Evolutionary conservation across 2,888 invertebrate genomes (phyloP).

Genomic region (Cremastobaeus sp.): DNA sequence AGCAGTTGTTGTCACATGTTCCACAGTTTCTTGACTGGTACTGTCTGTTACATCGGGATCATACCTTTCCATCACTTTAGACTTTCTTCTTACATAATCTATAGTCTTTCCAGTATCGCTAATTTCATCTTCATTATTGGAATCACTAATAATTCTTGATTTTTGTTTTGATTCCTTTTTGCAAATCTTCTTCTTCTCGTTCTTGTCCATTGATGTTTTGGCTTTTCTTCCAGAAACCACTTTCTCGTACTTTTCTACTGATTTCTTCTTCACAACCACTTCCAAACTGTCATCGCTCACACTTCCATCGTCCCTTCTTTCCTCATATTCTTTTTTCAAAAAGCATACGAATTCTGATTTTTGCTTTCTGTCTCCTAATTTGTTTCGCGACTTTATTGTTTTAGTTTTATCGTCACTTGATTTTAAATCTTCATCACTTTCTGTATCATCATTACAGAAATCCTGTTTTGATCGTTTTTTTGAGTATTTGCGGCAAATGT

Average conservation of each 20-base stretch:
- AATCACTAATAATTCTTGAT: slow-evolving; percentile 64
- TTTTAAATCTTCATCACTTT: slow-evolving; percentile 45
- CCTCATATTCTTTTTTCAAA: slow-evolving; percentile 58
- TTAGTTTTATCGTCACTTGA: slow-evolving; percentile 23
- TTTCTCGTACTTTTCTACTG: slow-evolving; percentile 71
- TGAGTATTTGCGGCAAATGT: slow-evolving; percentile 46
- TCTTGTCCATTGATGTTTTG: slow-evolving; percentile 68
- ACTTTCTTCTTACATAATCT: slow-evolving; percentile 36
- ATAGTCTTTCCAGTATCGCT: slow-evolving; percentile 9
- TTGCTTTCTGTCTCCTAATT: slow-evolving; percentile 64
- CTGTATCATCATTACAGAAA: slow-evolving; percentile 79
- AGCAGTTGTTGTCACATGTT: slow-evolving; percentile 73
- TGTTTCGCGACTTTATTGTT: slow-evolving; percentile 2
- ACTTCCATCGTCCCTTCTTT: slow-evolving; percentile 68
- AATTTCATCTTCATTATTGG: slow-evolving; percentile 29
- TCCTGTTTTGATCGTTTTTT: slow-evolving; percentile 70
- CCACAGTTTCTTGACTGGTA: slow-evolving; percentile 74
- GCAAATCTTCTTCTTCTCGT: slow-evolving; percentile 65
- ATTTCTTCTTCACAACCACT: slow-evolving; percentile 72
- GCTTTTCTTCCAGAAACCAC: slow-evolving; percentile 69
- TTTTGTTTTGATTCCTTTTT: slow-evolving; percentile 67
- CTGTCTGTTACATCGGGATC: slow-evolving; percentile 70
- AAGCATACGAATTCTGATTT: slow-evolving; percentile 36
- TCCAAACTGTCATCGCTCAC: slow-evolving; percentile 76
- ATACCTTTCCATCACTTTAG: slow-evolving; percentile 48